Evolutionary conservation across 2,113 vertebrate species (phyloP).

Genomic region (Oncorhynchus kisutch): DNA sequence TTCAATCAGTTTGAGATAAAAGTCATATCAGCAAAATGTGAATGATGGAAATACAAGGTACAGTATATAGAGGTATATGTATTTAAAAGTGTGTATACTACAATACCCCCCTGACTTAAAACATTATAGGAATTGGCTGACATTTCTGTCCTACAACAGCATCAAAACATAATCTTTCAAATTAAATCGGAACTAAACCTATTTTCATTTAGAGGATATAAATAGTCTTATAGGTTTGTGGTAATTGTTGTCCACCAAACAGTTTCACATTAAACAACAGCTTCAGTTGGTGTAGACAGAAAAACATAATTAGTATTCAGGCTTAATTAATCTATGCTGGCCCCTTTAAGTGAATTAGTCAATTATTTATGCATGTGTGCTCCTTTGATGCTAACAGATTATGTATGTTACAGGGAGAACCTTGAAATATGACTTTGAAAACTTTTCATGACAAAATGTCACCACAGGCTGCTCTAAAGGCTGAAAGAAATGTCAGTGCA

Average conservation of each 20-base stretch:
- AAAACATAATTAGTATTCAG: conserved; percentile 82
- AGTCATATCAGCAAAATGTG: conserved; percentile 34
- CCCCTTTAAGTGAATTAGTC: conserved; percentile 79
- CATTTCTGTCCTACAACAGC: conserved; percentile 48
- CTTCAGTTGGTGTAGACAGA: conserved; percentile 73
- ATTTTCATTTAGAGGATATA: conserved; percentile 47
- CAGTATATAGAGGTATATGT: background rate
- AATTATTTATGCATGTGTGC: conserved; percentile 82
- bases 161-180: conserved; percentile 33
- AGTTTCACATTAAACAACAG: conserved; percentile 73
- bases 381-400: conserved; percentile 84
- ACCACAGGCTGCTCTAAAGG: conserved; percentile 65
- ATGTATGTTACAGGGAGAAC: conserved; percentile 71
- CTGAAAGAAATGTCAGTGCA: conserved; percentile 70
- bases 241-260: conserved; percentile 71
- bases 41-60: conserved; percentile 33
- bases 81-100: background rate
- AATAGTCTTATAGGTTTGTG: conserved; percentile 44
- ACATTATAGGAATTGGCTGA: background rate
- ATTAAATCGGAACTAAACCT: conserved; percentile 37
- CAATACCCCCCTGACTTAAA: background rate
- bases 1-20: background rate
- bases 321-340: conserved; percentile 79
- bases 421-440: conserved; percentile 76
- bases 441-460: conserved; percentile 69